phyloP scores from a whole-genome alignment of 2,888 invertebrate genomes.

The Lycocerus yunnanus region DNA sequence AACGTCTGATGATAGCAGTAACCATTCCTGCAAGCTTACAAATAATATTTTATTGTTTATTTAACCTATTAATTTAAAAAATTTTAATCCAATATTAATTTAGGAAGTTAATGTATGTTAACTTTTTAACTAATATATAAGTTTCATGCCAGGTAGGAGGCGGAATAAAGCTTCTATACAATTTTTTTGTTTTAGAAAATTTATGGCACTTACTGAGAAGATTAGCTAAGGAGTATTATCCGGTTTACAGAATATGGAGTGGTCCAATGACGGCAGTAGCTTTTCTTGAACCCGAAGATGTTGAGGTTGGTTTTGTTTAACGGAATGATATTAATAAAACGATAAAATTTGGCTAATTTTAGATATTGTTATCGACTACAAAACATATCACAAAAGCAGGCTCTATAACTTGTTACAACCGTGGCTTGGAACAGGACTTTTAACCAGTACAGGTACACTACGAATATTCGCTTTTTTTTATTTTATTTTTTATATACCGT shows the following conservation, averaged over 20 bases:
- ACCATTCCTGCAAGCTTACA: too few relatives aligned
- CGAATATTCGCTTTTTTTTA: too few relatives aligned
- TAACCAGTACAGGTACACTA: slow-evolving; percentile 50
- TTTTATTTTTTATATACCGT: too few relatives aligned
- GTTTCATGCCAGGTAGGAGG: too few relatives aligned
- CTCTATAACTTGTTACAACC: slow-evolving; percentile 46
- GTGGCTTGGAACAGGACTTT: slow-evolving; percentile 52
- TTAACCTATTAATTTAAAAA: too few relatives aligned
- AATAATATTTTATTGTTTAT: too few relatives aligned
- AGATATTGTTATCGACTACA: slow-evolving; percentile 47
- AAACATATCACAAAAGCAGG: slow-evolving; percentile 47
- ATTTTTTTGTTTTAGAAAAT: slow-evolving; percentile 1
- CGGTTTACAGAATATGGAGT: slow-evolving; percentile 40
- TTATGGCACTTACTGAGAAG: slow-evolving; percentile 6
- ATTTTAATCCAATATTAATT: too few relatives aligned
- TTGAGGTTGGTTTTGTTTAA: slow-evolving; percentile 50
- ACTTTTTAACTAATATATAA: too few relatives aligned
- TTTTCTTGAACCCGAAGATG: slow-evolving; percentile 57
- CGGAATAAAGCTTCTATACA: too few relatives aligned
- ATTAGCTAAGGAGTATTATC: slow-evolving; percentile 8
- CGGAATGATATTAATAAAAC: background rate
- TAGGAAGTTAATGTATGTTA: background rate
- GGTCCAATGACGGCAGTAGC: slow-evolving; percentile 46
- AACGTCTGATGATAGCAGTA: too few relatives aligned
- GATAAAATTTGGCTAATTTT: background rate